Percentiles rank a stretch among this genome's conserved stretches.
Conservation (phyloP, 1,140 invertebrate genomes). For the Wiebesia pumilae region DNA sequence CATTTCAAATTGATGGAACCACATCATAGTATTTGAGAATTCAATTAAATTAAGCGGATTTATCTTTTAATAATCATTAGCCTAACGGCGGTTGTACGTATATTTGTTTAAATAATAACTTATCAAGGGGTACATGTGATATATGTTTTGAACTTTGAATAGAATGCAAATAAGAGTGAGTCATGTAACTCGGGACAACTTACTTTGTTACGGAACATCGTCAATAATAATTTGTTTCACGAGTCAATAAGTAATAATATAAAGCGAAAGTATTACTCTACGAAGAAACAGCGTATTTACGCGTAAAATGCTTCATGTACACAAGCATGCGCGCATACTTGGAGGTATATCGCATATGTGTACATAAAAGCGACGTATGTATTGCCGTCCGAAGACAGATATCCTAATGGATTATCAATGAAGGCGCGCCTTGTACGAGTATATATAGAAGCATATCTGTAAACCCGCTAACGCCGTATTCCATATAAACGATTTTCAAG, state of each 20-base stretch:
- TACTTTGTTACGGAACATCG: background rate
- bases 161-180: background rate
- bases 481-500: background rate
- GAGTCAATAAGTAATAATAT: background rate
- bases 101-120: background rate
- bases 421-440: constrained; percentile 58
- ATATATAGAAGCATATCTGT: background rate
- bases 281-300: background rate
- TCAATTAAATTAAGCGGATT: too few relatives aligned
- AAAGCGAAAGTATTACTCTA: background rate
- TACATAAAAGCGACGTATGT: background rate
- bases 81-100: background rate
- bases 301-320: background rate
- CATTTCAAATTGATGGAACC: background rate
- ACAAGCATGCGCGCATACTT: background rate
- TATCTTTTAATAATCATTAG: background rate
- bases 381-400: constrained; percentile 56
- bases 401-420: constrained; percentile 66
- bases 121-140: background rate
- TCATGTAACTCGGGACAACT: background rate
- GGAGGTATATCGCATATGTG: background rate
- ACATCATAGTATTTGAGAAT: background rate
- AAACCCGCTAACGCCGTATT: background rate
- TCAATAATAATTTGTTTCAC: background rate
- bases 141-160: background rate